phyloP scores from a whole-genome alignment of 2,888 invertebrate species.

The Meghimatium bilineatum region DNA sequence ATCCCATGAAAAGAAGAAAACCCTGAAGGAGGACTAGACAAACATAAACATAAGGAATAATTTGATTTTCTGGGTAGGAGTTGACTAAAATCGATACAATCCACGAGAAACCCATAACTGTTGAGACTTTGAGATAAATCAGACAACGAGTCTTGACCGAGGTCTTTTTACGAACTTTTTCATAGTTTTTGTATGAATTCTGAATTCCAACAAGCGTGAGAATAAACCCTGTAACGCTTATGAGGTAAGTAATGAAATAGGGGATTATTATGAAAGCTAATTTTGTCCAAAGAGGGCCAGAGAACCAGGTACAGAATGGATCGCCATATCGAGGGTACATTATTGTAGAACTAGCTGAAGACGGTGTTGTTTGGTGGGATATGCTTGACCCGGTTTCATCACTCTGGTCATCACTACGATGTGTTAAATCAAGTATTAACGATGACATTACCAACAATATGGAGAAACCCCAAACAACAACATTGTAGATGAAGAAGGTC shows the following conservation, averaged over 20 bases:
- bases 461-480: constrained; percentile 33
- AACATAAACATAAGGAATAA: constrained; percentile 16
- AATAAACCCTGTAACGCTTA: constrained; percentile 48
- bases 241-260: constrained; percentile 43
- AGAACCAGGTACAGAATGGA: constrained; percentile 37
- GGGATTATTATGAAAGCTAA: constrained; percentile 44
- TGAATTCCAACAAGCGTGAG: constrained; percentile 50
- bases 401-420: background rate
- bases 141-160: constrained; percentile 4
- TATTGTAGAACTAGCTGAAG: background rate
- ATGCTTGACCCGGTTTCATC: background rate
- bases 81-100: background rate
- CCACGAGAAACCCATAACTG: constrained; percentile 41
- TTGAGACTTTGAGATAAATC: constrained; percentile 36
- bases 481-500: constrained; percentile 5
- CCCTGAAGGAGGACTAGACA: constrained; percentile 32
- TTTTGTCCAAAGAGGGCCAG: constrained; percentile 33
- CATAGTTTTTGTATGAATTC: background rate
- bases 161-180: constrained; percentile 5
- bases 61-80: background rate
- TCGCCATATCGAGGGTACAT: constrained; percentile 32
- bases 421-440: constrained; percentile 19
- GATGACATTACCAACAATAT: background rate
- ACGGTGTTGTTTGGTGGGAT: background rate
- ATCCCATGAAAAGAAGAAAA: constrained; percentile 25